Evolutionary conservation across 1,140 invertebrate species (phyloP).

Genomic region (Artemia franciscana): DNA sequence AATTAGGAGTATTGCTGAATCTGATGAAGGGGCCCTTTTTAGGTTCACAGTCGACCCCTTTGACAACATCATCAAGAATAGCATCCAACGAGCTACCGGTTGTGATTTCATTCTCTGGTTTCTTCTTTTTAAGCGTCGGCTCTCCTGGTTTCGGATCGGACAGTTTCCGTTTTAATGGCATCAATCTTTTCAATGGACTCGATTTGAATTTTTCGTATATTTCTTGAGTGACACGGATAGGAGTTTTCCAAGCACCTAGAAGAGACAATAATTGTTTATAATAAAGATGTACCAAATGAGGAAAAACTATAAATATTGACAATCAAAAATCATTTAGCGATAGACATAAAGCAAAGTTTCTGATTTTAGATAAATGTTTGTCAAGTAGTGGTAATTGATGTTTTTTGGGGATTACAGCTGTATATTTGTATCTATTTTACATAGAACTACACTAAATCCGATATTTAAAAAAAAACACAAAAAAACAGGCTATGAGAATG

Average conservation of each 20-base stretch:
- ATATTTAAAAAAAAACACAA: too few species aligned
- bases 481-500: too few species aligned
- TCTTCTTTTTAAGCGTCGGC: conserved; percentile 7
- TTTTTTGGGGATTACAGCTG: too few species aligned
- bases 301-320: too few species aligned
- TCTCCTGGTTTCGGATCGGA: background rate
- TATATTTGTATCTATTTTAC: too few species aligned
- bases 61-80: conserved; percentile 9
- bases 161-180: background rate
- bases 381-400: too few species aligned
- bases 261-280: conserved; percentile 14
- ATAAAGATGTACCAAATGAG: too few species aligned
- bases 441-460: too few species aligned
- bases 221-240: conserved; percentile 67
- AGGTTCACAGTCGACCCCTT: conserved; percentile 3
- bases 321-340: too few species aligned
- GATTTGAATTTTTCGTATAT: conserved; percentile 35
- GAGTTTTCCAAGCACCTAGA: conserved; percentile 68
- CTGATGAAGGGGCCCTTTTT: background rate
- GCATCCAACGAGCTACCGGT: conserved; percentile 7
- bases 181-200: background rate
- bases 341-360: too few species aligned
- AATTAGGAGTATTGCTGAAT: background rate
- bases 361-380: too few species aligned
- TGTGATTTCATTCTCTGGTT: background rate